Evolutionary conservation across 2,113 vertebrate species (phyloP).

Genomic region (Myrmophylax atrothorax): DNA sequence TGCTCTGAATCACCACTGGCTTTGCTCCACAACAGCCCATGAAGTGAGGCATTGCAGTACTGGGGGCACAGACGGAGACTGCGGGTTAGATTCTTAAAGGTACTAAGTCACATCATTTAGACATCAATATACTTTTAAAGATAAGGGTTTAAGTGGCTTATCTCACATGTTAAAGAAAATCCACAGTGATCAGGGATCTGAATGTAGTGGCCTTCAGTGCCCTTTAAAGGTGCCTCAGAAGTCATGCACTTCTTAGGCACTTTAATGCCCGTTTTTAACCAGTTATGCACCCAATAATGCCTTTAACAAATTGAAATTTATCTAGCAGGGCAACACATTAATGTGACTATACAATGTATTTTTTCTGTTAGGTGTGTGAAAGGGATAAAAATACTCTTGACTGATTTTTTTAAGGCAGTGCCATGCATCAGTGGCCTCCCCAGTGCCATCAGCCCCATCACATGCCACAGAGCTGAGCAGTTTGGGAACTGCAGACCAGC

Average conservation of each 20-base stretch:
- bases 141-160: neutral
- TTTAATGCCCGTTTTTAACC: neutral
- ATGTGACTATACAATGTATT: neutral
- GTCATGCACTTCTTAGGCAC: neutral
- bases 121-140: neutral
- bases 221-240: neutral
- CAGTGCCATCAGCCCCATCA: neutral
- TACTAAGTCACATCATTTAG: neutral
- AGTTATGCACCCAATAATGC: neutral
- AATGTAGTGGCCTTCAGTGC: neutral
- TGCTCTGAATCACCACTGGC: neutral
- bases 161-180: neutral
- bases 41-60: neutral
- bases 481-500: neutral
- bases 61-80: neutral
- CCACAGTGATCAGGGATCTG: neutral
- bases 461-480: accelerated
- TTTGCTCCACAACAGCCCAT: neutral
- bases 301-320: neutral
- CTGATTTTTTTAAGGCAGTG: neutral
- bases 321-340: neutral
- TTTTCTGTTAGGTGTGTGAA: neutral
- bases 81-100: neutral
- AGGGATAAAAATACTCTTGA: neutral
- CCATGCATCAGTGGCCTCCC: neutral